Percentiles rank a stretch among this genome's conserved stretches.
Evolutionary conservation across 2,113 vertebrate genomes (phyloP).

Genomic region (Synodontis membranacea): DNA sequence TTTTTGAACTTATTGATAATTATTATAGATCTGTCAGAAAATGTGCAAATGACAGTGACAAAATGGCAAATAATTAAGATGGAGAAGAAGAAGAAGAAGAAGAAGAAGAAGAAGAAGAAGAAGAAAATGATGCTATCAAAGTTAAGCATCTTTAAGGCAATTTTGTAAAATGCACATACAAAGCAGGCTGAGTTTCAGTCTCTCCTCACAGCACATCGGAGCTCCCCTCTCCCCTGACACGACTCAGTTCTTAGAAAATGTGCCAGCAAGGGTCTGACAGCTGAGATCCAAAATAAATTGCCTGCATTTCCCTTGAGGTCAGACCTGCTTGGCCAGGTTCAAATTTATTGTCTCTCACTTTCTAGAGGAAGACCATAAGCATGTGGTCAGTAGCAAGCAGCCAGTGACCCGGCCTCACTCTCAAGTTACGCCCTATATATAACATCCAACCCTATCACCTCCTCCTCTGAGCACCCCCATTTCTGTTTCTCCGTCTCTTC

Average conservation of each 20-base stretch:
- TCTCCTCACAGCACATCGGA: conserved; percentile 21
- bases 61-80: not conserved
- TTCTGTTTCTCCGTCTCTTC: conserved; percentile 75
- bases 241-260: conserved; percentile 48
- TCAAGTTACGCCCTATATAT: conserved; percentile 93
- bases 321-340: conserved; percentile 57
- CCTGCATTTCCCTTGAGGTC: conserved; percentile 53
- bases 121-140: not conserved
- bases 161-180: not conserved
- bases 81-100: not conserved
- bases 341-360: conserved; percentile 64
- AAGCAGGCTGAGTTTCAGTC: not conserved
- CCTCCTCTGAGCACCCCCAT: conserved; percentile 71
- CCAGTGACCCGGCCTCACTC: conserved; percentile 87
- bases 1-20: not conserved
- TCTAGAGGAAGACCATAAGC: conserved; percentile 79
- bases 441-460: conserved; percentile 77
- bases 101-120: not conserved
- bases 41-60: no score
- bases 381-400: conserved; percentile 81
- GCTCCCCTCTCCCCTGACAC: conserved; percentile 30
- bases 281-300: conserved; percentile 62
- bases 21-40: not conserved
- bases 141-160: not conserved
- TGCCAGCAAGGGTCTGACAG: conserved; percentile 44